phyloP scores from a whole-genome alignment of 1,140 invertebrate genomes.

The Drosophila repletoides region DNA sequence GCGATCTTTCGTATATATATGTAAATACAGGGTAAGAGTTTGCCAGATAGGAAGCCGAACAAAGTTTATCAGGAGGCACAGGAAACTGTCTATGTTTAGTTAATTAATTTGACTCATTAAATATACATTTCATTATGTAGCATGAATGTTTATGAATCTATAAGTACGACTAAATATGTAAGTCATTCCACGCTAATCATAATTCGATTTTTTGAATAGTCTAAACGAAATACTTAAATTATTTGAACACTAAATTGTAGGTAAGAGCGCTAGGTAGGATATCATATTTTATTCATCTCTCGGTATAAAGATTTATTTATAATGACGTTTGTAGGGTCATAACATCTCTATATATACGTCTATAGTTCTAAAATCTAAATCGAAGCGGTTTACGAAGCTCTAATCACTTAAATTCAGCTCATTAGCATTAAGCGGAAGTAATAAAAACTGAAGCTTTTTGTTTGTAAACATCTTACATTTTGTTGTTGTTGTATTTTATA shows the following conservation, averaged over 20 bases:
- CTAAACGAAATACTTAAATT: too few relatives aligned
- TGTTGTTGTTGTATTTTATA: conserved; percentile 9
- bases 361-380: too few relatives aligned
- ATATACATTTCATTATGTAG: background rate
- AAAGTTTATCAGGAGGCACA: conserved; percentile 36
- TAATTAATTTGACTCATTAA: conserved; percentile 27
- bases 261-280: too few relatives aligned
- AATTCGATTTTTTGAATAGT: too few relatives aligned
- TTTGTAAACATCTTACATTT: conserved; percentile 45
- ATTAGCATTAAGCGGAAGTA: conserved; percentile 42
- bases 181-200: too few relatives aligned
- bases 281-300: too few relatives aligned
- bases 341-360: too few relatives aligned
- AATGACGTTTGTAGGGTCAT: too few relatives aligned
- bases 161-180: too few relatives aligned
- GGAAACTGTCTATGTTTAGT: conserved; percentile 32
- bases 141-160: background rate
- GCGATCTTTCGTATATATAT: conserved; percentile 5
- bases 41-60: conserved; percentile 3
- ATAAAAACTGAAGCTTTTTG: conserved; percentile 28
- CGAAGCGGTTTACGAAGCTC: background rate
- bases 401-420: conserved; percentile 7
- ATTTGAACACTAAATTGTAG: too few relatives aligned
- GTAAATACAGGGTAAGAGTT: conserved; percentile 16
- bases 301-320: background rate